phyloP scores from a whole-genome alignment of 2,888 invertebrate species.

The Panopea generosa region DNA sequence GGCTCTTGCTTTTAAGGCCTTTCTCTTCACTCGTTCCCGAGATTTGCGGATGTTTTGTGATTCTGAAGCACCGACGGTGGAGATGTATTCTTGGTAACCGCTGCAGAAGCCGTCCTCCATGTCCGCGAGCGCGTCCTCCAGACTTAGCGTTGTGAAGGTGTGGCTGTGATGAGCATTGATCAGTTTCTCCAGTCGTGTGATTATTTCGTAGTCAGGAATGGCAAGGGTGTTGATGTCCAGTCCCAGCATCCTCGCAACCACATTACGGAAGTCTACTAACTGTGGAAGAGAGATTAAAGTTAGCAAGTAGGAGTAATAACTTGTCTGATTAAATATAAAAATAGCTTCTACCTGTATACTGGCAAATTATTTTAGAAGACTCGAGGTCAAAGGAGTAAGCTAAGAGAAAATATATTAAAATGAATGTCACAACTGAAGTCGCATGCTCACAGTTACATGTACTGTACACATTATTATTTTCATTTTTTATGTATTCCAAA shows the following conservation, averaged over 20 bases:
- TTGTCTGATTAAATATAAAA: too few species aligned
- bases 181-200: slow-evolving; percentile 84
- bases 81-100: slow-evolving; percentile 73
- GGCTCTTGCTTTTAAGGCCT: slow-evolving; percentile 72
- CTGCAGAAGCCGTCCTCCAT: slow-evolving; percentile 81
- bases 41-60: slow-evolving; percentile 68
- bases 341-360: too few species aligned
- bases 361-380: too few species aligned
- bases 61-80: slow-evolving; percentile 55
- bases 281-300: slow-evolving; percentile 74
- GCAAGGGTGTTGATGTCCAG: slow-evolving; percentile 84
- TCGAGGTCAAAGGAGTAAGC: too few species aligned
- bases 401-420: too few species aligned
- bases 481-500: too few species aligned
- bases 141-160: slow-evolving; percentile 78
- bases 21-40: slow-evolving; percentile 68
- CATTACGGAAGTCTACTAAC: slow-evolving; percentile 85
- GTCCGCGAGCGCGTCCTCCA: slow-evolving; percentile 82
- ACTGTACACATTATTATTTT: too few species aligned
- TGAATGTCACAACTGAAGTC: too few species aligned
- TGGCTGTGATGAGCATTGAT: slow-evolving; percentile 84
- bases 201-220: slow-evolving; percentile 85
- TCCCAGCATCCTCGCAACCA: slow-evolving; percentile 85
- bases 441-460: too few species aligned
- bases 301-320: slow-evolving; percentile 1